Evolutionary conservation across 2,797 vertebrate genomes (phyloP), one percentile per base, ranked within the genome.

Genomic region (Heliangelus exortis): DNA sequence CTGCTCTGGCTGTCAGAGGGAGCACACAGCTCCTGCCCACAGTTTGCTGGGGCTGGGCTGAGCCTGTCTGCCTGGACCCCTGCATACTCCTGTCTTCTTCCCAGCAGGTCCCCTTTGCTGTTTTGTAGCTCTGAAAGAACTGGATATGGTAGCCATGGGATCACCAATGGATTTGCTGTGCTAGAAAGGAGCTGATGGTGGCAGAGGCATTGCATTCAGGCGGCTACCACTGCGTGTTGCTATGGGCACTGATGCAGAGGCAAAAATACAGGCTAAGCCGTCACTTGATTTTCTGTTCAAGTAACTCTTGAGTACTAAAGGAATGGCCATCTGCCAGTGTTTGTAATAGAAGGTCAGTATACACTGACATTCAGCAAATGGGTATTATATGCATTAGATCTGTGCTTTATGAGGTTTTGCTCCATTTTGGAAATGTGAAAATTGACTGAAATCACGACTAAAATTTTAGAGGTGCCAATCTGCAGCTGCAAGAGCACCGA

Each of bases 241-340:
- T 96, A 97, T 93, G 91, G 91, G 95, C 94, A 48, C 79, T 83
- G 86, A 69, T 87, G 79, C 78, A 87, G 75, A 95, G 62, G 79
- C 12, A 1, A 91, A 95, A 95, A 85, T 22, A 71, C 65, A 95
- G 92, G 83, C 75, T 90, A 71, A 84, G 89, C 86, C 66, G 91
- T 81, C 31, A 13, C 71, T 95, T 94, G 92, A 91, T 88, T 96
- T 95, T 93, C 88, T 97, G 94, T 93, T 97, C 95, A 96, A 92
- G 94, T 84, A 96, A 91, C 76, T 96, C 92, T 85, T 74, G 88
- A 87, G 65, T 86, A 93, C 83, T 96, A 63, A 97, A 97, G 95
- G 96, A 96, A 94, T 97, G 96, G 96, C 96, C 96, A 97, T 97
- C 96, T 97, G 97, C 96, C 95, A 95, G 93, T 97, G 94, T 97